A percentile compares a stretch with the other conserved stretches of the same genome.
Evolutionary conservation across 2,113 vertebrate genomes (phyloP).

Genomic region (Trinectes maculatus): DNA sequence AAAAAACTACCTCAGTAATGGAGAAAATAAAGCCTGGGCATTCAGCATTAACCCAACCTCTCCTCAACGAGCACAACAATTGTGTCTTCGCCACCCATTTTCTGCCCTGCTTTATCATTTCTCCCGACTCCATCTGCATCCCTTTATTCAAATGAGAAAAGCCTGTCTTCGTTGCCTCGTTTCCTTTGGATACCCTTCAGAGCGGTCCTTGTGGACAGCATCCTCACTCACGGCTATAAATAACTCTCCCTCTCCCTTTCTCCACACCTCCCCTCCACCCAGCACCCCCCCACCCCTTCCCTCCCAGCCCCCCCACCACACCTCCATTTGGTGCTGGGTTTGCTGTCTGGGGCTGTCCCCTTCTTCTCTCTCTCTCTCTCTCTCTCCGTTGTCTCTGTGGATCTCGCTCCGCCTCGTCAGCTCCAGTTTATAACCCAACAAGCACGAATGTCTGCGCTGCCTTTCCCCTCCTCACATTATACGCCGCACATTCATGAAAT

Average conservation of each 20-base stretch:
- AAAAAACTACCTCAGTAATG: constrained; percentile 16
- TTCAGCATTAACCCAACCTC: background rate
- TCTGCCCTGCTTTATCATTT: constrained; percentile 39
- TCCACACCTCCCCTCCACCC: constrained; percentile 18
- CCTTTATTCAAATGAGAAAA: constrained; percentile 74
- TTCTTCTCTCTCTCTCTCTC: constrained; percentile 25
- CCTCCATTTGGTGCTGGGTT: constrained; percentile 58
- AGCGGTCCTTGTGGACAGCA: constrained; percentile 80
- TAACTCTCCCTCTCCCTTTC: constrained; percentile 64
- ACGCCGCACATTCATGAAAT: constrained; percentile 34
- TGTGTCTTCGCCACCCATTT: constrained; percentile 23
- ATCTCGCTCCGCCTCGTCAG: constrained; percentile 31
- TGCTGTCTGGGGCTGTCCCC: constrained; percentile 72
- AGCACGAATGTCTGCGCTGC: constrained; percentile 44
- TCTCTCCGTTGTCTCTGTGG: constrained; percentile 43
- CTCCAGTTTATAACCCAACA: constrained; percentile 60
- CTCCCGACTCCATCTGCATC: constrained; percentile 38
- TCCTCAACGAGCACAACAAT: constrained; percentile 18
- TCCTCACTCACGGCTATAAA: constrained; percentile 83
- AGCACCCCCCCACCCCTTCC: constrained; percentile 20
- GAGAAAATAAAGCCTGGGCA: constrained; percentile 25
- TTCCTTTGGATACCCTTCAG: constrained; percentile 82
- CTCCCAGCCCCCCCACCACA: constrained; percentile 19
- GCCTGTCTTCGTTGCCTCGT: constrained; percentile 67
- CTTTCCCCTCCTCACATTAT: constrained; percentile 30